Conservation (phyloP, 2,888 invertebrate genomes). For the Drosophila dives region DNA sequence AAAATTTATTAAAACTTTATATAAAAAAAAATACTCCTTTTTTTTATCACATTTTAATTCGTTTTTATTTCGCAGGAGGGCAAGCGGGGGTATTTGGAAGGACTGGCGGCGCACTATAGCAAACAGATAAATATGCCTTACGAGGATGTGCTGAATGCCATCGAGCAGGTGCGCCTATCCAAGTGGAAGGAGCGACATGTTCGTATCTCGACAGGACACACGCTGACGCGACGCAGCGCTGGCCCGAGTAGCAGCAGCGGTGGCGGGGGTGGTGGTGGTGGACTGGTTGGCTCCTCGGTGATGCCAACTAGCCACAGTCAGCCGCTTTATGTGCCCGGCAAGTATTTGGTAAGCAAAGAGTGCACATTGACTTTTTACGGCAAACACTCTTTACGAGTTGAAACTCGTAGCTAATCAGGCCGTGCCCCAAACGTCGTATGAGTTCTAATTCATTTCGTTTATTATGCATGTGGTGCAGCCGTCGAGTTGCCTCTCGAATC, state of each 20-base stretch:
- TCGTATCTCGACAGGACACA: slow-evolving; percentile 84
- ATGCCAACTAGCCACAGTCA: slow-evolving; percentile 92
- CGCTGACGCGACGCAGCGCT: slow-evolving; percentile 77
- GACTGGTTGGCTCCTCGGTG: slow-evolving; percentile 85
- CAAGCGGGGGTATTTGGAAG: slow-evolving; percentile 94
- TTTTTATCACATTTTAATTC: neutral
- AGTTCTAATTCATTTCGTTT: slow-evolving; percentile 71
- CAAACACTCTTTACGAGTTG: slow-evolving; percentile 59
- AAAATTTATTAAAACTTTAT: neutral
- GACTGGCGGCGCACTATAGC: slow-evolving; percentile 93
- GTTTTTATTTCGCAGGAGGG: slow-evolving; percentile 88
- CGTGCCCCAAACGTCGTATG: slow-evolving; percentile 17
- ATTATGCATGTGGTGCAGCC: slow-evolving; percentile 87
- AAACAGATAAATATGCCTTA: slow-evolving; percentile 95
- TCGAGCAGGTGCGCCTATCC: slow-evolving; percentile 91
- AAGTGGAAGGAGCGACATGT: slow-evolving; percentile 85
- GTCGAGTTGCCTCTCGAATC: slow-evolving; percentile 94
- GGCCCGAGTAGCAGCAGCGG: slow-evolving; percentile 65
- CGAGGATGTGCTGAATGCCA: slow-evolving; percentile 93
- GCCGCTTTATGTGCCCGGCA: slow-evolving; percentile 95
- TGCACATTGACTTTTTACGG: slow-evolving; percentile 69
- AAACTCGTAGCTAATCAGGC: slow-evolving; percentile 57
- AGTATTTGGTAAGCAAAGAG: slow-evolving; percentile 92
- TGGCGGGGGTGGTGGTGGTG: slow-evolving; percentile 51
- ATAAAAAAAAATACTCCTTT: neutral